Base-by-base conservation (phyloP, 1,140 invertebrate species). In the Phymastichus coffea region DNA sequence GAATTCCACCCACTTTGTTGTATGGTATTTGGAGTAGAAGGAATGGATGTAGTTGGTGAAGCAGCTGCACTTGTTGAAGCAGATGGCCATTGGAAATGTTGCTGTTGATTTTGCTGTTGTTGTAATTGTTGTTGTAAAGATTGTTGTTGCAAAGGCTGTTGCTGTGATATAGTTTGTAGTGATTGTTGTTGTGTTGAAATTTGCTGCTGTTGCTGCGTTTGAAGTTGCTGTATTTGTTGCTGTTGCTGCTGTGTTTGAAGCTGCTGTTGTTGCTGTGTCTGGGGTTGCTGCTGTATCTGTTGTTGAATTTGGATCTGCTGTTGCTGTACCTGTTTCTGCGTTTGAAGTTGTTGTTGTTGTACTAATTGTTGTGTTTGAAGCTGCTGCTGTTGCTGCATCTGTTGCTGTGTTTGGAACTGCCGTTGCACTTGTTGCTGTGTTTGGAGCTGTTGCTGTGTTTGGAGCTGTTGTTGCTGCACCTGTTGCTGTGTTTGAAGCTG, bases 141-240 rank as follows among this genome's bases (percentile, higher is more conserved):
- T 35, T 51, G 58, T 47, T 70, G 65, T 51, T 72, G 76, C 69
- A 69, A 66, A 6, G 64, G 70, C 12, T 81, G 75, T 19, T 78
- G 78, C 53, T 80, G 76, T 41, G 72, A 77, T 25, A 73, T 66
- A 41, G 75, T 69, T 56, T 75, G 71, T 61, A 78, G 76, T 54
- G 75, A 68, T 38, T 51, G 58, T 47, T 70, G 65, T 51, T 72
- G 74, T 38, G 61, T 66, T 61, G 30, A 57, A 43, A 55, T 66
- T 38, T 62, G 64, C 26, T 65, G 66, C 22, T 47, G 44, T 40
- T 37, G 55, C 30, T 51, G 46, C 46, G 59, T 57, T 62, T 55
- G 65, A 20, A 56, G 65, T 28, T 64, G 57, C 22, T 64, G 64
- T 25, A 49, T 57, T 20, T 53, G 63, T 9, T 37, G 28, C 26